Conservation (phyloP, 2,888 invertebrate genomes). For the Drosophila nigritarsus region DNA sequence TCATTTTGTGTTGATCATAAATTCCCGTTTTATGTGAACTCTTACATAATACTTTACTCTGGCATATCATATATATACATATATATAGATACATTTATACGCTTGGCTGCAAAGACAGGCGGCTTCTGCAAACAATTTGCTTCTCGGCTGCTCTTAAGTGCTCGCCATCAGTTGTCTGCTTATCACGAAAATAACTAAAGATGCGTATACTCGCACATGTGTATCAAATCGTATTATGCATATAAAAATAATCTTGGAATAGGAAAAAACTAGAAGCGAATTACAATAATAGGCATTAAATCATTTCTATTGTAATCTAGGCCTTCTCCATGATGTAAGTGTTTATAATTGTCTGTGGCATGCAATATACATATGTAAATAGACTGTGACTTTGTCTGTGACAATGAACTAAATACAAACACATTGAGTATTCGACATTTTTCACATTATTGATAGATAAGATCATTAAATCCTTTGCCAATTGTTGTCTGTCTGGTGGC, state of each 20-base stretch:
- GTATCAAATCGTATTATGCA: slow-evolving; percentile 11
- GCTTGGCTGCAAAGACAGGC: slow-evolving; percentile 11
- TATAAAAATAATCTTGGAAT: slow-evolving; percentile 32
- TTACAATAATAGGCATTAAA: slow-evolving; percentile 41
- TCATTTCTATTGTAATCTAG: slow-evolving; percentile 51
- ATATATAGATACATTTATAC: slow-evolving; percentile 7
- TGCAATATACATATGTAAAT: slow-evolving; percentile 29
- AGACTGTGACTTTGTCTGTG: slow-evolving; percentile 46
- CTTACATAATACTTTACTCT: slow-evolving; percentile 45
- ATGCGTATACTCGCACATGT: slow-evolving; percentile 18
- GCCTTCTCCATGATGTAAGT: slow-evolving; percentile 16
- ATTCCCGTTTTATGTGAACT: slow-evolving; percentile 61
- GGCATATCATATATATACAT: slow-evolving; percentile 8
- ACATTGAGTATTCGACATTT: slow-evolving; percentile 12
- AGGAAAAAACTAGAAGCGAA: not conserved
- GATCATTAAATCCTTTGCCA: slow-evolving; percentile 37
- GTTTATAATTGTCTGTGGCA: slow-evolving; percentile 1
- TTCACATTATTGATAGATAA: slow-evolving; percentile 24
- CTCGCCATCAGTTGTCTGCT: slow-evolving; percentile 34
- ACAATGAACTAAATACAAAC: slow-evolving; percentile 63
- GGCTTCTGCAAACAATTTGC: slow-evolving; percentile 28
- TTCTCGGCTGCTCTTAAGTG: slow-evolving; percentile 29
- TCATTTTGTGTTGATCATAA: slow-evolving; percentile 58
- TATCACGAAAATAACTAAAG: slow-evolving; percentile 58
- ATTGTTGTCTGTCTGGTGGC: slow-evolving; percentile 17